A percentile compares a stretch with the other conserved stretches of the same genome.
Conservation (phyloP, 2,113 vertebrate genomes). For the Oncorhynchus nerka region DNA sequence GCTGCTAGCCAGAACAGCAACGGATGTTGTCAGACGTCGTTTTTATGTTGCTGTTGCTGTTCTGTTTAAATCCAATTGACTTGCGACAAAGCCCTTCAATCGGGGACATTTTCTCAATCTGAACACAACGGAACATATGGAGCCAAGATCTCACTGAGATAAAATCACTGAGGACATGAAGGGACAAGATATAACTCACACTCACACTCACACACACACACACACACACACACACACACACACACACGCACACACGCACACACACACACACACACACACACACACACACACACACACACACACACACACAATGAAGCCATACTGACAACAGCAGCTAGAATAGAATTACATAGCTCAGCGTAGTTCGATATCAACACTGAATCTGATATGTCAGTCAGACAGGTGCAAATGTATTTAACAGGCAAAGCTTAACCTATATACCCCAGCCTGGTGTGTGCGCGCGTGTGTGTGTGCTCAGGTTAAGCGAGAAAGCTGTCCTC, state of each 20-base stretch:
- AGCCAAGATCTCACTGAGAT: conserved; percentile 60
- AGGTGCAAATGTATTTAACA: conserved; percentile 55
- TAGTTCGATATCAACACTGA: conserved; percentile 19
- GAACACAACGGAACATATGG: conserved; percentile 65
- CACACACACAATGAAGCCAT: conserved; percentile 46
- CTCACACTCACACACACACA: background rate
- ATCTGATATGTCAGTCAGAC: conserved; percentile 50
- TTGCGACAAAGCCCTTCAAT: conserved; percentile 65
- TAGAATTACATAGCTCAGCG: conserved; percentile 48
- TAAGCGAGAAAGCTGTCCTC: conserved; percentile 71
- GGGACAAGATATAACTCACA: background rate
- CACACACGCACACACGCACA: background rate
- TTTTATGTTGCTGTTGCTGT: conserved; percentile 35
- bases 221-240: background rate
- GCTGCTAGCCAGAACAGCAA: conserved; percentile 48
- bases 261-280: background rate
- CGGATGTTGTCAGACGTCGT: conserved; percentile 10
- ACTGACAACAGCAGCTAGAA: conserved; percentile 47
- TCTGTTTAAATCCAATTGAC: conserved; percentile 54
- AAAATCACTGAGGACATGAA: conserved; percentile 50
- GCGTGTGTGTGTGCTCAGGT: conserved; percentile 10
- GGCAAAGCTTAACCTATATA: conserved; percentile 46
- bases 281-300: background rate
- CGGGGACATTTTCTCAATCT: conserved; percentile 55
- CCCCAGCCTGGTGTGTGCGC: conserved; percentile 6